A percentile compares a stretch with the other conserved stretches of the same genome.
Conservation (phyloP, 92 coral and sea anemone genomes). For the Zoanthus sociatus region DNA sequence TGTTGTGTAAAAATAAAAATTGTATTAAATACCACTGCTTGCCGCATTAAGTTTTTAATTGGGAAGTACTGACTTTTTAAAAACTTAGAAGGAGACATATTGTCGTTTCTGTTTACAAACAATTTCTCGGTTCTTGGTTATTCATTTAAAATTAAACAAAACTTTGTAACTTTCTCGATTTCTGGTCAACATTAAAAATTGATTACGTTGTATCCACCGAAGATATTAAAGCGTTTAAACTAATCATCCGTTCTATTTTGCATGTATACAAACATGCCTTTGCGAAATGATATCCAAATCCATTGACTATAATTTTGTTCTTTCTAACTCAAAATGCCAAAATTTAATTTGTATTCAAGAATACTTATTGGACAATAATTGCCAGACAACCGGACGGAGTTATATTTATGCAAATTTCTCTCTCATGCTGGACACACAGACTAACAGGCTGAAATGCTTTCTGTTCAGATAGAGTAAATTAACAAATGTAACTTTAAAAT, state of each 20-base stretch:
- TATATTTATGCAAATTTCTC: constrained; percentile 10
- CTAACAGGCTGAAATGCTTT: not conserved
- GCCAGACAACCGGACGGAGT: constrained; percentile 4
- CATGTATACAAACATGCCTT: not conserved
- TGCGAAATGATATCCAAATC: not conserved
- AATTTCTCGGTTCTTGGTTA: not conserved
- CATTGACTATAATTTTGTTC: not conserved
- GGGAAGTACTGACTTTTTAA: constrained; percentile 18
- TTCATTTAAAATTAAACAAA: not conserved
- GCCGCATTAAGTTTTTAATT: constrained; percentile 27
- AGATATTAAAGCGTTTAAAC: not conserved
- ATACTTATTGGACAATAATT: not conserved
- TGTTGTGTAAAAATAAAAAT: constrained; percentile 26
- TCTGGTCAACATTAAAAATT: not conserved
- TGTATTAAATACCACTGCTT: not conserved
- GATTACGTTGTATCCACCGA: constrained; percentile 2
- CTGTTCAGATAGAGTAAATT: not conserved
- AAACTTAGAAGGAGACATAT: not conserved
- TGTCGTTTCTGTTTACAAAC: constrained; percentile 35
- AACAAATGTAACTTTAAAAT: not conserved
- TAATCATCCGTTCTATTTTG: not conserved
- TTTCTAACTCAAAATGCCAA: constrained; percentile 1
- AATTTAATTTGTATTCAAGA: constrained; percentile 1
- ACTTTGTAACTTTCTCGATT: not conserved
- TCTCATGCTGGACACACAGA: not conserved